Evolutionary conservation across 2,113 vertebrate species (phyloP), one percentile per base, ranked within the genome.

Genomic region (Sebastes schlegelii): DNA sequence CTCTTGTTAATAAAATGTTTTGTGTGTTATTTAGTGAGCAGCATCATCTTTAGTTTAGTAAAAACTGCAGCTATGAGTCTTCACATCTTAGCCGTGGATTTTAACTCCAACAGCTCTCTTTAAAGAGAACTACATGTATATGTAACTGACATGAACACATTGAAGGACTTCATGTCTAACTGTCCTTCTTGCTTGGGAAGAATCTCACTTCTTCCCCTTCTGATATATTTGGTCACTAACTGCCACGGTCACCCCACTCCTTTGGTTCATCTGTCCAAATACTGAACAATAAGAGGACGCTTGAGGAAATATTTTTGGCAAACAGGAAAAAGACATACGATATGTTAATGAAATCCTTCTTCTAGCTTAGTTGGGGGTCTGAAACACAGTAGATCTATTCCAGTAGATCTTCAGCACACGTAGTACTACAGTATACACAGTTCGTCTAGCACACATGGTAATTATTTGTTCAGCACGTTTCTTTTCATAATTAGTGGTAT

Each of bases 151-250:
- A 23, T 21, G 40, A 63, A 68, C 46, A 34, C 2, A 4, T 4
- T 8, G 4, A 62, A 51, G 14, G 54, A 62, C 64, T 34, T 12
- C 13, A 23, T 48, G 57, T 86, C 21, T 66, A 19, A 64, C 42
- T 7, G 43, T 52, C 14, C 48, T 80, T 19, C 51, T 62, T 21
- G 40, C 77, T 62, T 12, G 7, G 55, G 48, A 80, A 71, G 23
- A 87, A 34, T 82, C 64, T 88, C 72, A 54, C 66, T 11, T 77
- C 68, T 46, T 77, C 54, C 19, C 3, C 6, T 46, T 51, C n/a
- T n/a, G 43, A 77, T 83, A 76, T 86, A 87, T 93, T 94, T 92
- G 92, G 93, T 93, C 91, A 79, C 88, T 78, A 64, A 64, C 77
- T 82, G 65, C 72, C 79, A 78, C 63, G 42, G 6, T 85, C 66